phyloP scores from a whole-genome alignment of 1,140 invertebrate species.

The Drosophila mojavensis region DNA sequence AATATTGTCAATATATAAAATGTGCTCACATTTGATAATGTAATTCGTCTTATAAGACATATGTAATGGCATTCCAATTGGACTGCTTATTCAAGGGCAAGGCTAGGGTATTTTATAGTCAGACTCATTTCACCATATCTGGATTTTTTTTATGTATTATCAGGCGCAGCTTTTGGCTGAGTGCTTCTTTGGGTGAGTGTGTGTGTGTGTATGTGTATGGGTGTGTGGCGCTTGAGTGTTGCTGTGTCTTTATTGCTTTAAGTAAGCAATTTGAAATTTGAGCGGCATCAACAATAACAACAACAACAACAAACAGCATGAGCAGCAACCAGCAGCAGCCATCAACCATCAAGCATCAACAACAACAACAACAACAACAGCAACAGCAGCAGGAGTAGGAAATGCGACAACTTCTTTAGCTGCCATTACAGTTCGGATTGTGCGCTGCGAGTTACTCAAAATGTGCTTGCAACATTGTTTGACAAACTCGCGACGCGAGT shows the following conservation, averaged over 20 bases:
- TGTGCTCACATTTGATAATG: too few species aligned
- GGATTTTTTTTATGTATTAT: constrained; percentile 38
- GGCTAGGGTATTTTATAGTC: not conserved
- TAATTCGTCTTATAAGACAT: too few species aligned
- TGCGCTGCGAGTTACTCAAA: constrained; percentile 55
- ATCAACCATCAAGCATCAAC: constrained; percentile 5
- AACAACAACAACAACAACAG: constrained; percentile 16
- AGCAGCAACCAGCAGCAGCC: not conserved
- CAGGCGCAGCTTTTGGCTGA: constrained; percentile 64
- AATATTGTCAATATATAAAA: too few species aligned
- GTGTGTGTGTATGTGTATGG: not conserved
- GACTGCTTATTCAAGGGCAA: not conserved
- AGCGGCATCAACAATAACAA: constrained; percentile 45
- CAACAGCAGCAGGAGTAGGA: not conserved
- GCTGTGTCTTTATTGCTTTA: constrained; percentile 73
- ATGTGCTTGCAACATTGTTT: constrained; percentile 71
- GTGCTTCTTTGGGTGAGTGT: constrained; percentile 43
- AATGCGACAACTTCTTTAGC: constrained; percentile 35
- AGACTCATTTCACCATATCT: not conserved
- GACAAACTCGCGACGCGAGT: constrained; percentile 26
- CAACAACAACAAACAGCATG: constrained; percentile 26
- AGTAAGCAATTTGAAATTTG: constrained; percentile 81
- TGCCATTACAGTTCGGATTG: constrained; percentile 33
- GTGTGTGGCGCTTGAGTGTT: constrained; percentile 15
- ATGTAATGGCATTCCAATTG: too few species aligned